Evolutionary conservation across 2,113 vertebrate genomes (phyloP), one percentile per base, ranked within the genome.

Genomic region (Ammospiza caudacuta): DNA sequence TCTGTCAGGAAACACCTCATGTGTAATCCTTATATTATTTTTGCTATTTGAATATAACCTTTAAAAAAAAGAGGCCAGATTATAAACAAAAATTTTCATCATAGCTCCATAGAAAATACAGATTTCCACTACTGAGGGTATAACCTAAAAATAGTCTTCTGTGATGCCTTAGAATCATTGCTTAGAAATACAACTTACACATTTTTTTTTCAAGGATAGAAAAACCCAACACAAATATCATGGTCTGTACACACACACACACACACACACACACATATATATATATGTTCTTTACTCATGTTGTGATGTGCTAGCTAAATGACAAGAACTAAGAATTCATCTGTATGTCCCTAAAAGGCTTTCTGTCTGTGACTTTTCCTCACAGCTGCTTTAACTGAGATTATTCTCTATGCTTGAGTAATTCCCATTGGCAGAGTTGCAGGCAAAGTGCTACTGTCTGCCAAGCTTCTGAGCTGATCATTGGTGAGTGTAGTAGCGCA

Each of bases 391-490:
- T 92, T 82, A 57, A 85, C 67, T 88, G 91, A 88, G 43, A 64
- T 94, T 70, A 74, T 44, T 66, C 88, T 95, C 79, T 61, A 6
- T 92, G 90, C 90, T 86, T 94, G 92, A 94, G 74, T 95, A 95
- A 92, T 74, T 94, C 83, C 89, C 62, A 72, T 52, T 92, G 94
- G 90, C 96, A 96, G 77, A 52, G 92, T 83, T 94, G 87, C 91
- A 95, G 87, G 89, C 76, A 94, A 89, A 95, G 77, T 6, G 31
- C 66, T 78, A 18, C 75, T 94, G 78, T 62, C 88, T 97, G 94
- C 93, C 96, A 97, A 90, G 82, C 72, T 90, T 88, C 83, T 96
- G 93, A 96, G 89, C 93, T 95, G 96, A 92, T 96, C 87, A 91
- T 49, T 93, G 72, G 80, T 92, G 94, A 96, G 85, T 43, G 84